Evolutionary conservation across 35 echinoderm and acorn worm genomes (phyloP).

Genomic region (Ptychodera flava): DNA sequence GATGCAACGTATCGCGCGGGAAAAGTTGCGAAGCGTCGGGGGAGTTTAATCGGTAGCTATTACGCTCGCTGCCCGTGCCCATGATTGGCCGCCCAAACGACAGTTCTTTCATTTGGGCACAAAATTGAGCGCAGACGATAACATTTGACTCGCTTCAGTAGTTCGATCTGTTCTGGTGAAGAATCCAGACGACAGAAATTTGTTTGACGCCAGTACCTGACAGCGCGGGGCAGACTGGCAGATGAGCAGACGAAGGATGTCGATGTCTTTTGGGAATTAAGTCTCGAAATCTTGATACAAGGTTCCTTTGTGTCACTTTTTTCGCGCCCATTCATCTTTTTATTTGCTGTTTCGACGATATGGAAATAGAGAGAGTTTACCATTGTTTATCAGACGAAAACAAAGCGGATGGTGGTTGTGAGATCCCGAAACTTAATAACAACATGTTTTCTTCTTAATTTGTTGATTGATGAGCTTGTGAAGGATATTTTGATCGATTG

Average conservation of each 20-base stretch:
- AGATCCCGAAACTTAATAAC: no score
- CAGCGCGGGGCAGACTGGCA: neutral
- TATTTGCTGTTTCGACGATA: neutral
- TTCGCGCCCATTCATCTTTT: neutral
- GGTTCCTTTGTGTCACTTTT: neutral
- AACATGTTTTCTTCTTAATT: no score
- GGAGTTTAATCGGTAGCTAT: no score
- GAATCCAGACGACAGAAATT: neutral
- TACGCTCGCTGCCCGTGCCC: no score
- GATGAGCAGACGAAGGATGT: neutral
- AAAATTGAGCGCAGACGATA: neutral
- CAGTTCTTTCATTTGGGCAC: neutral
- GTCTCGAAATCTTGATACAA: no score
- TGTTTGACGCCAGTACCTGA: neutral
- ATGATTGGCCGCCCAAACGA: no score
- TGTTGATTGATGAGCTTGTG: no score
- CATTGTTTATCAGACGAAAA: neutral
- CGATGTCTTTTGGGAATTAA: neutral
- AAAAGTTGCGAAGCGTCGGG: no score
- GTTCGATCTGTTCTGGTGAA: neutral
- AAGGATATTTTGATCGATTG: no score
- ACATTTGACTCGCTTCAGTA: slow-evolving; percentile 1
- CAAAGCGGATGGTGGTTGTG: no score
- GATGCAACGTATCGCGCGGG: no score
- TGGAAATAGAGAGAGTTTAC: neutral